Percentiles rank a stretch among this genome's conserved stretches.
phyloP scores from a whole-genome alignment of 2,888 invertebrate genomes.

The Cheilosia pagana region DNA sequence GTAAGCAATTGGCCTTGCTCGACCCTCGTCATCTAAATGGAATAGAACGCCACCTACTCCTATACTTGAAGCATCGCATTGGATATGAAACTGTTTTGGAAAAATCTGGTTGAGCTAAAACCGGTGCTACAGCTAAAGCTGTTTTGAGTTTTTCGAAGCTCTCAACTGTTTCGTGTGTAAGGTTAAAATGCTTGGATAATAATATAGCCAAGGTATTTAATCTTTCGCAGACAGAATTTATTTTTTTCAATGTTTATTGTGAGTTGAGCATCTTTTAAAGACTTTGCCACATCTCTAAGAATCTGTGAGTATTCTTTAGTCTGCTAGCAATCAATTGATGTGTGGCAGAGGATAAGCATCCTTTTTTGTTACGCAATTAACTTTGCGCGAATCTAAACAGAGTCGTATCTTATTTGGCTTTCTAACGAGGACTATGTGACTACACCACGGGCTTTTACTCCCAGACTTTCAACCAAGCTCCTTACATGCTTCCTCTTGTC shows the following conservation, averaged over 20 bases:
- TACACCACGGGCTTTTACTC: constrained; percentile 4
- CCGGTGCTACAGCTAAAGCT: background rate
- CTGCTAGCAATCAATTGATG: constrained; percentile 68
- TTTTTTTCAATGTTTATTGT: constrained; percentile 40
- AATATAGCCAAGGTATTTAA: constrained; percentile 62
- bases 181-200: background rate
- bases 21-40: background rate
- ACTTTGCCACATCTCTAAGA: constrained; percentile 29
- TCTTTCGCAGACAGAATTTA: constrained; percentile 56
- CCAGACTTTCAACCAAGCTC: constrained; percentile 49
- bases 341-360: constrained; percentile 55
- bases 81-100: background rate
- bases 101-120: constrained; percentile 1
- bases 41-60: background rate
- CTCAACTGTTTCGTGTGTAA: background rate
- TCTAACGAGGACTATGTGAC: background rate
- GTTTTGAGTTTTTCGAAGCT: background rate
- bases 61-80: too few relatives aligned
- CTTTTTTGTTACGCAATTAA: constrained; percentile 76
- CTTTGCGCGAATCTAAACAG: constrained; percentile 77
- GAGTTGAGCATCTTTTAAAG: constrained; percentile 27
- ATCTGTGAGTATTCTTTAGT: constrained; percentile 25
- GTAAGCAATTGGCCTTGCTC: background rate
- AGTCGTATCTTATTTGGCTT: constrained; percentile 52
- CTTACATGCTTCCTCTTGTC: constrained; percentile 46